These are phyloP conservation scores for Microtus montanus DNA, from an alignment of 2,113 vertebrate genomes.

Conservation along the genomic window DNA sequence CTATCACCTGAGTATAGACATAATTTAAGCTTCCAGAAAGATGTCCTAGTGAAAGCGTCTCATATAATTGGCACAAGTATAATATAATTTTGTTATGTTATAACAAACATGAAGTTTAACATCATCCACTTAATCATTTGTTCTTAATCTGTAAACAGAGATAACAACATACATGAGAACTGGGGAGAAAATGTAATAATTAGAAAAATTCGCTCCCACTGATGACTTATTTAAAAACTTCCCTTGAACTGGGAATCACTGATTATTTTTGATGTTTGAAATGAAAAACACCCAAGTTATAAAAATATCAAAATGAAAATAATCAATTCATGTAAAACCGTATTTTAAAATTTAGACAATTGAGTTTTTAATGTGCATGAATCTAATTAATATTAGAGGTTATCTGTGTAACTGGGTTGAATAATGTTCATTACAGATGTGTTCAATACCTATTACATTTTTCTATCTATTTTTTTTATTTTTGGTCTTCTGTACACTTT, in stretches of 20 bases:
- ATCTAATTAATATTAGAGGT: not conserved
- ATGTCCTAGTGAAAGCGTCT: not conserved
- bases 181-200: not conserved
- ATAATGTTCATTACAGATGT: not conserved
- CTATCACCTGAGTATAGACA: not conserved
- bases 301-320: not conserved
- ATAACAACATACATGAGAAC: not conserved
- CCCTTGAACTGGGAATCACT: not conserved
- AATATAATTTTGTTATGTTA: constrained; percentile 23
- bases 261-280: not conserved
- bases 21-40: not conserved
- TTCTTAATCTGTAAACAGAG: not conserved
- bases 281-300: not conserved
- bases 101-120: constrained; percentile 8
- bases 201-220: not conserved
- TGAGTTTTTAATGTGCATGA: not conserved
- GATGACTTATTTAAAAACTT: not conserved
- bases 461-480: not conserved
- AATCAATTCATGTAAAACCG: not conserved
- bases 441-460: not conserved
- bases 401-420: not conserved
- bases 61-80: not conserved
- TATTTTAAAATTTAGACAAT: not conserved
- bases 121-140: not conserved
- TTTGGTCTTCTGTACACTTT: not conserved